A percentile compares a stretch with the other conserved stretches of the same genome.
Evolutionary conservation across 2,113 vertebrate genomes (phyloP).

Genomic region (Pelobates fuscus): DNA sequence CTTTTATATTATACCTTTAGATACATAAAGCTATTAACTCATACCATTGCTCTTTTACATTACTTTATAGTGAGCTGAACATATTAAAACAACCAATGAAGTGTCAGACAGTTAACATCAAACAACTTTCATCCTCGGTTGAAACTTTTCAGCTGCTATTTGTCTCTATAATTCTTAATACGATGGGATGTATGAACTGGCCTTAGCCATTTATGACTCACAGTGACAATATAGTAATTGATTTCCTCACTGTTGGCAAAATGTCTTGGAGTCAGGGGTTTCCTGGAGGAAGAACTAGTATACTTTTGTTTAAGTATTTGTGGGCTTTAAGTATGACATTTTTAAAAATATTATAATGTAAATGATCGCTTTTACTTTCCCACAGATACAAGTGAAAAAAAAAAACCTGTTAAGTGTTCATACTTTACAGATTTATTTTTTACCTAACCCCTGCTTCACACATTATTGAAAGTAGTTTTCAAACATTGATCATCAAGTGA

Average conservation of each 20-base stretch:
- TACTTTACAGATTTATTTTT: too few relatives aligned
- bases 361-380: too few relatives aligned
- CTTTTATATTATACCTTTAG: neutral
- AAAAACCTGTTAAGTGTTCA: too few relatives aligned
- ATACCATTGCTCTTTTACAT: neutral
- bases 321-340: too few relatives aligned
- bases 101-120: slow-evolving; percentile 1
- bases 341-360: too few relatives aligned
- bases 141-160: slow-evolving; percentile 18
- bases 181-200: slow-evolving; percentile 16
- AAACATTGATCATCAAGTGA: too few relatives aligned
- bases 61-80: neutral
- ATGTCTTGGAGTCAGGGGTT: slow-evolving; percentile 34
- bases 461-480: too few relatives aligned
- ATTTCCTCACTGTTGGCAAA: slow-evolving; percentile 41
- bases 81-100: neutral
- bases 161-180: slow-evolving; percentile 18
- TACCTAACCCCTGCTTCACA: too few relatives aligned
- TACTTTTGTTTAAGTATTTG: neutral
- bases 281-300: slow-evolving; percentile 21
- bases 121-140: neutral
- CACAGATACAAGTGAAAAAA: too few relatives aligned
- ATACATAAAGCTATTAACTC: neutral
- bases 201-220: slow-evolving; percentile 31
- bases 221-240: slow-evolving; percentile 38